Evolutionary conservation across 2,113 vertebrate genomes (phyloP).

Genomic region (human (Homo sapiens)): DNA sequence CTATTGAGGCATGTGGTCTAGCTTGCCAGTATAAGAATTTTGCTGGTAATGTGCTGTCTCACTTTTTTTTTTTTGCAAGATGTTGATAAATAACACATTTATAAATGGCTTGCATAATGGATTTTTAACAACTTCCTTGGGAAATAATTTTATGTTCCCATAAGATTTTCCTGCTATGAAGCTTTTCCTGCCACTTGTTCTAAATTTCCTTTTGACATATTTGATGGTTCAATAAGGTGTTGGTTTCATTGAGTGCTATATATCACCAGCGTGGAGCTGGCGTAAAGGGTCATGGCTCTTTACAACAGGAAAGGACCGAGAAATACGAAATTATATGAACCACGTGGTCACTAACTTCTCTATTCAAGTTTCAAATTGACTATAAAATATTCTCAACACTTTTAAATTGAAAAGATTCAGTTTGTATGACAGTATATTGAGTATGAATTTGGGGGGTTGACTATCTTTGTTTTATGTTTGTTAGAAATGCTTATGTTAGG

Average conservation of each 20-base stretch:
- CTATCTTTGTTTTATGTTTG: not conserved
- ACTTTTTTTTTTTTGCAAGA: slow-evolving; percentile 17
- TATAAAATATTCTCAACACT: not conserved
- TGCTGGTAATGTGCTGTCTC: not conserved
- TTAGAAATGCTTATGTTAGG: not conserved
- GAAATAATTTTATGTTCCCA: slow-evolving; percentile 56
- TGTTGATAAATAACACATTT: slow-evolving; percentile 50
- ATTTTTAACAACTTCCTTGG: slow-evolving; percentile 64
- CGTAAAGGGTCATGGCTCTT: not conserved
- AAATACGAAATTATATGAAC: not conserved
- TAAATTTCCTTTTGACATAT: slow-evolving; percentile 48
- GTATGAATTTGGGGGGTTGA: rapidly evolving
- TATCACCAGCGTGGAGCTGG: too few species aligned
- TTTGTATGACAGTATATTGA: not conserved
- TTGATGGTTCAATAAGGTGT: not conserved
- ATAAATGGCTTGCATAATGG: slow-evolving; percentile 36
- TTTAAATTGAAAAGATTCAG: not conserved
- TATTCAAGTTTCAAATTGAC: not conserved
- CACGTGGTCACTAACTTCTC: rapidly evolving
- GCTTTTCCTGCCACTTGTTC: not conserved
- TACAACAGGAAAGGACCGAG: not conserved
- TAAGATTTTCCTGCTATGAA: slow-evolving; percentile 31
- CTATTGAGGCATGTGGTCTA: not conserved
- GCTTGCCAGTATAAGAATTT: not conserved
- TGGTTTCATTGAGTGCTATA: not conserved